Evolutionary conservation across 2,113 vertebrate genomes (phyloP).

Genomic region (Ctenodactylus gundi): DNA sequence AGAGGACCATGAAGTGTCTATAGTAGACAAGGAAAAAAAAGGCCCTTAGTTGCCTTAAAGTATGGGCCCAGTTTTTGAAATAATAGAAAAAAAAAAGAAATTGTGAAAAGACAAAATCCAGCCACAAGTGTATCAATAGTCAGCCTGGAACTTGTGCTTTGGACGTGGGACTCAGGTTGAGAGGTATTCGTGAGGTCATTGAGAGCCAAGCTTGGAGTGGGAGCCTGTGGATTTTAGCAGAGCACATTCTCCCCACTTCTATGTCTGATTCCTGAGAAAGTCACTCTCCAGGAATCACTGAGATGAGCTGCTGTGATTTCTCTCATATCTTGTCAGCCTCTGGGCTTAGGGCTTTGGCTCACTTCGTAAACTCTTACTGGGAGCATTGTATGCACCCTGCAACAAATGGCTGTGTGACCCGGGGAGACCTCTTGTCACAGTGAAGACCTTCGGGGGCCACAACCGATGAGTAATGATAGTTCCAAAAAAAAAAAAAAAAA

Average conservation of each 20-base stretch:
- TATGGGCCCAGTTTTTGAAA: not conserved
- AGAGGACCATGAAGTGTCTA: not conserved
- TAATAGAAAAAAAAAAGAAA: no score
- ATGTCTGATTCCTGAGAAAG: not conserved
- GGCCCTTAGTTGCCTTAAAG: not conserved
- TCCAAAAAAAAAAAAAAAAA: no score
- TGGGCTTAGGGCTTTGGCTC: not conserved
- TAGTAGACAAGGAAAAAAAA: not conserved
- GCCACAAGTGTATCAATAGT: rapidly evolving
- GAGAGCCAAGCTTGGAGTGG: rapidly evolving
- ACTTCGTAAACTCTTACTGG: rapidly evolving
- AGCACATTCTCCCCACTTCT: not conserved
- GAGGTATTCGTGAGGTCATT: no score
- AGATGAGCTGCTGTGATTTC: rapidly evolving
- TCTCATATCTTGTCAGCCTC: rapidly evolving
- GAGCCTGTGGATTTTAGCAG: not conserved
- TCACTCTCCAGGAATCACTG: rapidly evolving
- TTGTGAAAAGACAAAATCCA: not conserved
- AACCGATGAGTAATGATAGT: rapidly evolving
- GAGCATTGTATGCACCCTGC: rapidly evolving
- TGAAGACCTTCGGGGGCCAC: not conserved
- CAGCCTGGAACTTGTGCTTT: no score
- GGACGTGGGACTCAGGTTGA: no score
- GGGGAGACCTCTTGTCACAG: not conserved
- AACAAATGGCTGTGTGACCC: rapidly evolving